Evolutionary conservation across 2,797 vertebrate genomes (phyloP).

Genomic region (Oceanodroma leucorhoa): DNA sequence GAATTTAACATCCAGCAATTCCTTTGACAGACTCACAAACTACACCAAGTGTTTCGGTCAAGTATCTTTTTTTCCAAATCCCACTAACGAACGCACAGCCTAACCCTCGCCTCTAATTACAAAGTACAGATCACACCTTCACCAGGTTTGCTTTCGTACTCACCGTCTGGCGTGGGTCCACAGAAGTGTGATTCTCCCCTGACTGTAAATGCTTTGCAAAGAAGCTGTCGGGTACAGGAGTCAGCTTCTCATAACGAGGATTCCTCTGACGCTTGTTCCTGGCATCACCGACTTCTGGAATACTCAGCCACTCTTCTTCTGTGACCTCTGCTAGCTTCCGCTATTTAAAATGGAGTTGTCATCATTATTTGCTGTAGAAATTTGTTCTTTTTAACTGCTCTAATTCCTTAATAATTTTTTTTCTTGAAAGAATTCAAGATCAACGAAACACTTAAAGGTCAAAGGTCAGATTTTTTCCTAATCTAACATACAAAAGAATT

Average conservation of each 20-base stretch:
- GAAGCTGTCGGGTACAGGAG: slow-evolving; percentile 96
- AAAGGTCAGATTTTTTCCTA: background rate
- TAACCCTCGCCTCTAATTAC: background rate
- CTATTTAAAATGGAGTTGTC: slow-evolving; percentile 65
- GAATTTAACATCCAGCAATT: background rate
- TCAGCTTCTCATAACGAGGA: slow-evolving; percentile 95
- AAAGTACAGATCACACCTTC: background rate
- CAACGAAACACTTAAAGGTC: background rate
- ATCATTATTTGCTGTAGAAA: background rate
- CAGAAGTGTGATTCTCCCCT: slow-evolving; percentile 89
- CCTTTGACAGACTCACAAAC: background rate
- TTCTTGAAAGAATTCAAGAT: background rate
- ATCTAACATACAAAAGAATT: background rate
- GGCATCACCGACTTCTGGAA: slow-evolving; percentile 96
- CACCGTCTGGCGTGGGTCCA: slow-evolving; percentile 93
- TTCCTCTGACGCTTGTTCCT: slow-evolving; percentile 97
- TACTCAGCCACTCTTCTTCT: slow-evolving; percentile 97
- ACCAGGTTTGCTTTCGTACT: slow-evolving; percentile 25
- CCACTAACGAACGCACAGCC: rapidly evolving
- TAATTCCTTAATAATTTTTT: background rate
- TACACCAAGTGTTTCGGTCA: background rate
- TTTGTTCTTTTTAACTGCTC: background rate
- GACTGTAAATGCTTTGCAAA: slow-evolving; percentile 95
- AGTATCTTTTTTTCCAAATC: background rate
- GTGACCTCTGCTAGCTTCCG: slow-evolving; percentile 94